Evolutionary conservation across 2,888 invertebrate genomes (phyloP).

Genomic region (Panopea generosa): DNA sequence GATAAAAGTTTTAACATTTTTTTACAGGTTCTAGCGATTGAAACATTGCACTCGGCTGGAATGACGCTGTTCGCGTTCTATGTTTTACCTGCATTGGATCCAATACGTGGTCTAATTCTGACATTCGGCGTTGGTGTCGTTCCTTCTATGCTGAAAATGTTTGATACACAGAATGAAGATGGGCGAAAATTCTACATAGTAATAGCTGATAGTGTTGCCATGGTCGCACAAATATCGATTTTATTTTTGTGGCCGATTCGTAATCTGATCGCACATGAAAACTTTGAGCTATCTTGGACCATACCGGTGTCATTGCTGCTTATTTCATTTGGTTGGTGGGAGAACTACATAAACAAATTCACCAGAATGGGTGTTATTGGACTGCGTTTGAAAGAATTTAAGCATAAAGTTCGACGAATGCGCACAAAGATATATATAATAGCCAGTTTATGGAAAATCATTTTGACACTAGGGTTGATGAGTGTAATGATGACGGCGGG

Average conservation of each 20-base stretch:
- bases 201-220: constrained; percentile 65
- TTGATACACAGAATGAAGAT: constrained; percentile 67
- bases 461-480: constrained; percentile 91
- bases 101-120: constrained; percentile 97
- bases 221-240: constrained; percentile 71
- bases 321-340: constrained; percentile 98
- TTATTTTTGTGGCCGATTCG: constrained; percentile 72
- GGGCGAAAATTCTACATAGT: constrained; percentile 65
- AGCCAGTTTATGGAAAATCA: constrained; percentile 96
- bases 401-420: constrained; percentile 90
- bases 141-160: constrained; percentile 88
- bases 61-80: constrained; percentile 94
- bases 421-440: constrained; percentile 96
- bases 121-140: constrained; percentile 97
- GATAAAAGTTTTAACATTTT: too few relatives aligned
- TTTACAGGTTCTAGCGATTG: constrained; percentile 90
- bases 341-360: constrained; percentile 96
- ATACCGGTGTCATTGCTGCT: constrained; percentile 94
- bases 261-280: constrained; percentile 54
- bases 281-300: constrained; percentile 87
- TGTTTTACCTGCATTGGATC: constrained; percentile 96
- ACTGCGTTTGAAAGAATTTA: constrained; percentile 87
- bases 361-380: constrained; percentile 89
- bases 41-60: constrained; percentile 95
- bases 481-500: constrained; percentile 86